phyloP scores from a whole-genome alignment of 2,113 vertebrate species.

The Monopterus albus region DNA sequence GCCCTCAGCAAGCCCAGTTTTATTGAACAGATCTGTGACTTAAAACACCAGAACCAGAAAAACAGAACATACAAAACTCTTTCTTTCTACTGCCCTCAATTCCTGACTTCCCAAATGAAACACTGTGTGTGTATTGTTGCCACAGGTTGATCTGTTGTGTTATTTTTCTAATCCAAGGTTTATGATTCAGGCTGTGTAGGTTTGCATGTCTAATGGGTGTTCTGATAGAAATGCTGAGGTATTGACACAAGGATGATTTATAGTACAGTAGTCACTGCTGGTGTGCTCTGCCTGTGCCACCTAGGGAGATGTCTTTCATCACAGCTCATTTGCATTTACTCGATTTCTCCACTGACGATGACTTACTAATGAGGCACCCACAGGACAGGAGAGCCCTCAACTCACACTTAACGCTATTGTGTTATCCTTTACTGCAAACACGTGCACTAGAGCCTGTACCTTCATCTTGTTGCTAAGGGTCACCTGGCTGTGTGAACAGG shows the following conservation, averaged over 20 bases:
- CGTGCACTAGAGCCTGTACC: conserved; percentile 12
- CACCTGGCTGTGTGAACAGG: not conserved
- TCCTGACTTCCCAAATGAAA: not conserved
- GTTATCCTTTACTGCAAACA: conserved; percentile 29
- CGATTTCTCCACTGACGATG: conserved; percentile 43
- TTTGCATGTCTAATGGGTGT: conserved; percentile 31
- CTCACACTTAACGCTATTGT: conserved; percentile 28
- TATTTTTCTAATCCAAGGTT: conserved; percentile 18
- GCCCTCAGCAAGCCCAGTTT: conserved; percentile 19
- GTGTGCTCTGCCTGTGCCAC: conserved; percentile 35
- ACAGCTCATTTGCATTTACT: conserved; percentile 65
- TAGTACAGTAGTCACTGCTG: conserved; percentile 37
- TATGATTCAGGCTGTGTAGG: conserved; percentile 25
- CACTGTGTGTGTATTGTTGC: not conserved
- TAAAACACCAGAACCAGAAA: conserved; percentile 8
- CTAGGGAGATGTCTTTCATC: conserved; percentile 61
- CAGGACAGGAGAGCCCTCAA: conserved; percentile 37
- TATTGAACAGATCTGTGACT: conserved; percentile 1
- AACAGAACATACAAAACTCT: not conserved
- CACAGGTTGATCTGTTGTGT: not conserved
- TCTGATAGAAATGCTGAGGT: conserved; percentile 24
- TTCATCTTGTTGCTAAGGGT: not conserved
- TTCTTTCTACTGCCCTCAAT: not conserved
- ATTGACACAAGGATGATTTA: conserved; percentile 58
- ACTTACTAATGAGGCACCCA: conserved; percentile 72